Evolutionary conservation across 2,888 invertebrate genomes (phyloP).

Genomic region (Euplexia lucipara): DNA sequence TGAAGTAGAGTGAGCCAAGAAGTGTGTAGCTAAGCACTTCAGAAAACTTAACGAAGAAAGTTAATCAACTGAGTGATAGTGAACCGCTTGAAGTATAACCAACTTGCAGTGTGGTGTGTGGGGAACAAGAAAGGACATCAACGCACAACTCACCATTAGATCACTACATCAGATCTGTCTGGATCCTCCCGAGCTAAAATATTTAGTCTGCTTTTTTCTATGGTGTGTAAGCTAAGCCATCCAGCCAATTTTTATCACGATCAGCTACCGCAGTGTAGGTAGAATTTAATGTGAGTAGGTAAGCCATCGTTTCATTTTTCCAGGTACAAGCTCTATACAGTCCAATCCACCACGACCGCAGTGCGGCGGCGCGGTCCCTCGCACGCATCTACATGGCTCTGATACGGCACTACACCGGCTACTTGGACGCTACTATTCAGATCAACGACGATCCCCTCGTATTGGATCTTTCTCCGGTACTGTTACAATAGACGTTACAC

Average conservation of each 20-base stretch:
- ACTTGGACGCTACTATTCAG: constrained; percentile 77
- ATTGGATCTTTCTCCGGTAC: constrained; percentile 79
- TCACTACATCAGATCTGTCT: too few relatives aligned
- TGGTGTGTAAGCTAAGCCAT: too few relatives aligned
- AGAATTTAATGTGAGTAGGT: not conserved
- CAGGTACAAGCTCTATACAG: constrained; percentile 82
- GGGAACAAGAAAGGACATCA: too few relatives aligned
- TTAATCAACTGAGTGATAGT: not conserved
- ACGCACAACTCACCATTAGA: too few relatives aligned
- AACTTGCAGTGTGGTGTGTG: too few relatives aligned
- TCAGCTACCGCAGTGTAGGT: too few relatives aligned
- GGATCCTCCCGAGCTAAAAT: too few relatives aligned
- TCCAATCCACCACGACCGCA: constrained; percentile 78
- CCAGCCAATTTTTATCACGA: too few relatives aligned
- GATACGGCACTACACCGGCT: constrained; percentile 76
- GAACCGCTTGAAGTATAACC: not conserved
- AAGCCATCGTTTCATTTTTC: constrained; percentile 1
- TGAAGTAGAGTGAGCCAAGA: too few relatives aligned
- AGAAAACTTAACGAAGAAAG: not conserved
- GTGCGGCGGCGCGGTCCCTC: constrained; percentile 79
- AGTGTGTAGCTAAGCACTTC: not conserved
- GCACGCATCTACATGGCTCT: constrained; percentile 80
- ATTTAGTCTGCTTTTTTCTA: too few relatives aligned
- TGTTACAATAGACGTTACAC: too few relatives aligned
- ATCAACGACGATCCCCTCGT: constrained; percentile 80